Evolutionary conservation across 30 jellyfish, hydroid and myxozoan genomes (phyloP), one percentile per base, ranked within the genome.

Genomic region (Turritopsis dohrnii): DNA sequence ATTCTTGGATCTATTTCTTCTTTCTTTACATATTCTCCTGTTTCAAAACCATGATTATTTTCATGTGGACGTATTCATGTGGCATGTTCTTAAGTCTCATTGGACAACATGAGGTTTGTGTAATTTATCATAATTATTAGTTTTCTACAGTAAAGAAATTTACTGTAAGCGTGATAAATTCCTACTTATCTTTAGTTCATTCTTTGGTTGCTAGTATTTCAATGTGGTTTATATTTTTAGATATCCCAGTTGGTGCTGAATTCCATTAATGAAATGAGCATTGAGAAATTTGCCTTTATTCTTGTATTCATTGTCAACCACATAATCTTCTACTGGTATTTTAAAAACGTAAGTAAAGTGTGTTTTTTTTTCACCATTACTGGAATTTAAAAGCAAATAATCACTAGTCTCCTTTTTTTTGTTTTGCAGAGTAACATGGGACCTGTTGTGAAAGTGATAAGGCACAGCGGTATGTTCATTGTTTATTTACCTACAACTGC

Each of bases 301-400:
- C 17, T 80, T 31, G 21, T 80, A 1, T 21, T 53, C 26, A n/a
- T 80, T 17, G 27, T 80, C 53, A 80, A 80, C 83, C 87, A 80
- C n/a, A 27, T 80, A 16, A 21, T 65, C 52, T 80, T 80, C n/a
- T 80, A 80, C 53, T 53, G 82, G 79, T 80, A 80, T 52, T 80
- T 53, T 29, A 41, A 80, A 80, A 80, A 80, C 41, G 87, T 80
- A 80, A 80, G 87, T 22, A n/a, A n/a, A n/a, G n/a, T 41, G 60
- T 41, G 60, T 41, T 41, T 41, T 41, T 41, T 3, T 41, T 41
- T 41, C 13, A 13, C 13, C 13, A 5, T 41, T 41, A 41, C 13
- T 41, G 60, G 60, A 41, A 41, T 41, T 41, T 41, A 41, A 3
- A 13, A 3, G 60, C 60, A 41, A 3, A 41, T 5, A 41, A 41